A percentile compares a stretch with the other conserved stretches of the same genome.
These are phyloP conservation scores for Rhinichthys klamathensis DNA, from an alignment of 2,113 vertebrate species.

Conservation along the genomic window DNA sequence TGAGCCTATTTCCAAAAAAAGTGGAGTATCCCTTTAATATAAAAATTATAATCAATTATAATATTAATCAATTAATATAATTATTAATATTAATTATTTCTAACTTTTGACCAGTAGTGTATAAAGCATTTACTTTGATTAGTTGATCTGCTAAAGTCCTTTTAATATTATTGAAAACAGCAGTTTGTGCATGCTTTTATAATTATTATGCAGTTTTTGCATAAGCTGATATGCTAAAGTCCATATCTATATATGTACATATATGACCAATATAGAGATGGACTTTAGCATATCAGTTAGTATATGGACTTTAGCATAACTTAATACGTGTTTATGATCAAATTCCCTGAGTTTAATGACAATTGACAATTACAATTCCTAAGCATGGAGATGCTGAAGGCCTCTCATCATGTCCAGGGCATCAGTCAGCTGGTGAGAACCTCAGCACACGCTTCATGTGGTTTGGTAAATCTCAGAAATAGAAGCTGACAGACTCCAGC, in stretches of 20 bases:
- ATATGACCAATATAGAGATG: too few species aligned
- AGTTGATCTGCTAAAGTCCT: neutral
- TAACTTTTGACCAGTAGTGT: too few species aligned
- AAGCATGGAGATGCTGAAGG: neutral
- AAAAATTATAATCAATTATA: too few species aligned
- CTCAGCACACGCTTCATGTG: neutral
- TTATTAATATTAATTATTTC: too few species aligned
- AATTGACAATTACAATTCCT: neutral
- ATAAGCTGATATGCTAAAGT: neutral
- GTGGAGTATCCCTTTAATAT: too few species aligned
- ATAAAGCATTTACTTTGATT: neutral
- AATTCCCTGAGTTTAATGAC: neutral
- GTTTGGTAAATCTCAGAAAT: neutral
- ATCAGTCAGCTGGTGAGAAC: neutral
- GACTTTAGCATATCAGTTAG: too few species aligned
- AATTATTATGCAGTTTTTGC: neutral
- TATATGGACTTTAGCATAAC: too few species aligned
- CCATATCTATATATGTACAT: neutral
- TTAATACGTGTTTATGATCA: neutral
- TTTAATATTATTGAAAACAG: neutral
- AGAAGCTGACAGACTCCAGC: slow-evolving; percentile 38
- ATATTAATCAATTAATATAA: too few species aligned
- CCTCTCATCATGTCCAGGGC: neutral
- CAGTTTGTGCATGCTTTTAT: neutral
- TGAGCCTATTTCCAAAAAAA: too few species aligned